Evolutionary conservation across 92 coral and sea anemone species (phyloP).

Genomic region (Umimayanthus chanpuru): DNA sequence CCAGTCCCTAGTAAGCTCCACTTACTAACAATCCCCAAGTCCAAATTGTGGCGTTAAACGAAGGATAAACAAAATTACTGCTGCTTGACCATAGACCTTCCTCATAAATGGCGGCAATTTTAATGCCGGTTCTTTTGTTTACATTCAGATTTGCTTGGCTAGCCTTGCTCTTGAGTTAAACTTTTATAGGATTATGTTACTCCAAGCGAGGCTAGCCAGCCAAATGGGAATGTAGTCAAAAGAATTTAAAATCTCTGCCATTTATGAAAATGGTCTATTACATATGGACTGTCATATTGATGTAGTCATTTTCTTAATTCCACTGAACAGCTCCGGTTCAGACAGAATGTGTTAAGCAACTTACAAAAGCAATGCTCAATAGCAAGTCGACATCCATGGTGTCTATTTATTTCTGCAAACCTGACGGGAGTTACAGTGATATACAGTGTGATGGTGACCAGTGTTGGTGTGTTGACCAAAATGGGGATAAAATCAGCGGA

Average conservation of each 20-base stretch:
- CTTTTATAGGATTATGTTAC: no score
- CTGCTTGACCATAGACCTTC: neutral
- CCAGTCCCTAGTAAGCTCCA: no score
- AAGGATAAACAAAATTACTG: no score
- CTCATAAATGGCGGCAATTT: no score
- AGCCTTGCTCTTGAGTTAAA: no score
- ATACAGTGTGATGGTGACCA: slow-evolving; percentile 37
- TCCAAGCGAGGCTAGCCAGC: no score
- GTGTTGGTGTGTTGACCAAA: slow-evolving; percentile 37
- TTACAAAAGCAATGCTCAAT: slow-evolving; percentile 28
- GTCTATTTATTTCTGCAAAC: slow-evolving; percentile 41
- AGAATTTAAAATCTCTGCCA: no score
- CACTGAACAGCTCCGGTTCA: slow-evolving; percentile 21
- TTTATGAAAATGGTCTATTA: neutral
- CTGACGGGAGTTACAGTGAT: slow-evolving; percentile 40
- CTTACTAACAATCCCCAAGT: no score
- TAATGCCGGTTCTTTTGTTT: no score
- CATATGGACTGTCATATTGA: neutral
- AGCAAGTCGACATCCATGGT: slow-evolving; percentile 24
- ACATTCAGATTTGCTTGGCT: no score
- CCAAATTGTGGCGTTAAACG: no score
- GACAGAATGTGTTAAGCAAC: slow-evolving; percentile 37
- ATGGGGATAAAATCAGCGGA: slow-evolving; percentile 18
- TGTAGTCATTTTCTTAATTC: neutral
- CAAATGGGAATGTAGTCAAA: no score